Evolutionary conservation across 2,888 invertebrate species (phyloP), one percentile per base, ranked within the genome.

Genomic region (Hydroisotoma schaefferi): DNA sequence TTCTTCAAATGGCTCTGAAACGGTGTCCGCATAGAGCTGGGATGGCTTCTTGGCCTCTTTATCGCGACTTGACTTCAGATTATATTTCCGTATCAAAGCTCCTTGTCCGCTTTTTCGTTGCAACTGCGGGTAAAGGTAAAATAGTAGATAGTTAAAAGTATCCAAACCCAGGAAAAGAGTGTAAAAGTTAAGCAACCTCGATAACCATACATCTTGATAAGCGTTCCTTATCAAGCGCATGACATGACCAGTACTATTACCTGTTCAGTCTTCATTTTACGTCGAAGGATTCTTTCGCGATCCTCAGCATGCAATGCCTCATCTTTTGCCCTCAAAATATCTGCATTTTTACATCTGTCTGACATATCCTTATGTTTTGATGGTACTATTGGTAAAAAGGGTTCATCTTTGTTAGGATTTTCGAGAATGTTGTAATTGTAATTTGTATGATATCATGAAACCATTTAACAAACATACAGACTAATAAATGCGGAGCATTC

Each of bases 71-170:
- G 15, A n/a, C n/a, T n/a, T n/a, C 5, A 20, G 3, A 40, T 40
- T 15, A 15, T 46, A 25, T 27, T 49, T 25, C 2, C 22, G 23
- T 6, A 25, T 2, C 23, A 37, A 26, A 2, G 5, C 15, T 8
- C 18, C 1, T 43, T 52, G 57, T 2, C 57, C 57, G 33, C 57
- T 52, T 44, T 52, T 57, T 28, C n/a, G 0, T 43, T 57, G 57
- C 3, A 57, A 26, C 57, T 57, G 52, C 29, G 20, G 10, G 25
- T 2, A 23, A 27, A 27, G 18, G 18, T 20, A 8, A 12, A 29
- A 6, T 29, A 51, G 6, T 25, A 25, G 23, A 10, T 47, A 49
- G n/a, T n/a, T n/a, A n/a, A n/a, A n/a, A n/a, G n/a, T n/a, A n/a
- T n/a, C n/a, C n/a, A n/a, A n/a, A n/a, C n/a, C n/a, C n/a, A n/a